These are phyloP conservation scores for Astyanax mexicanus DNA, from an alignment of 2,797 vertebrate species.

Conservation along the genomic window DNA sequence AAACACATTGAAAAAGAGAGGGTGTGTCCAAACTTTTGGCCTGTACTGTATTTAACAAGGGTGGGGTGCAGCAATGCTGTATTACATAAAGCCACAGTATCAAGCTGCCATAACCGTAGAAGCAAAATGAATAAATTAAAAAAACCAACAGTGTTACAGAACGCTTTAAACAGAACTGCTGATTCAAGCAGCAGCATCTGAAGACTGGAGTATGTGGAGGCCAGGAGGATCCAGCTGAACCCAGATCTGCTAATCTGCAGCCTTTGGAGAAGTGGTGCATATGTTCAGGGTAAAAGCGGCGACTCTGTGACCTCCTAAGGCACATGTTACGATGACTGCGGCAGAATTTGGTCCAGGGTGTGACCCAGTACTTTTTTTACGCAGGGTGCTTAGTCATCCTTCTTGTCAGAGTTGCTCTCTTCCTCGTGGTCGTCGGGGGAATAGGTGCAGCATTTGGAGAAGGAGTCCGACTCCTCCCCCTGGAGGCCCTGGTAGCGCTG, in stretches of 20 bases:
- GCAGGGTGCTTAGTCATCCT: slow-evolving; percentile 84
- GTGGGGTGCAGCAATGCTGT: neutral
- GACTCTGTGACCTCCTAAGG: neutral
- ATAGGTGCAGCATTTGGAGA: slow-evolving; percentile 64
- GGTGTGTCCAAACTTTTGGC: too few species aligned
- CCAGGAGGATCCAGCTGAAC: neutral
- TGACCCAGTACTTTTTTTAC: neutral
- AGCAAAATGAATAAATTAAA: slow-evolving; percentile 4
- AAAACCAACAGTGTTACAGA: neutral
- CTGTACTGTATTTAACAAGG: too few species aligned
- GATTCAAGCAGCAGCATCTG: neutral
- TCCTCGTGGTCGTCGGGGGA: slow-evolving; percentile 70
- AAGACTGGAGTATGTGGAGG: slow-evolving; percentile 15
- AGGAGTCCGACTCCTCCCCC: slow-evolving; percentile 61
- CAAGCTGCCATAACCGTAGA: neutral
- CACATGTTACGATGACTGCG: neutral
- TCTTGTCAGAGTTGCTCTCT: slow-evolving; percentile 88
- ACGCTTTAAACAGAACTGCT: slow-evolving; percentile 17
- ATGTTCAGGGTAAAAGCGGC: neutral
- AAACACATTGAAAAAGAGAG: too few species aligned
- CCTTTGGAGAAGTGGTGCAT: neutral
- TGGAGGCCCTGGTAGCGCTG: slow-evolving; percentile 88
- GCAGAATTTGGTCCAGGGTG: neutral
- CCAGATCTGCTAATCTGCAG: slow-evolving; percentile 1
- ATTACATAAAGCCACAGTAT: neutral